phyloP scores from a whole-genome alignment of 2,113 vertebrate genomes.

The Alethe diademata region DNA sequence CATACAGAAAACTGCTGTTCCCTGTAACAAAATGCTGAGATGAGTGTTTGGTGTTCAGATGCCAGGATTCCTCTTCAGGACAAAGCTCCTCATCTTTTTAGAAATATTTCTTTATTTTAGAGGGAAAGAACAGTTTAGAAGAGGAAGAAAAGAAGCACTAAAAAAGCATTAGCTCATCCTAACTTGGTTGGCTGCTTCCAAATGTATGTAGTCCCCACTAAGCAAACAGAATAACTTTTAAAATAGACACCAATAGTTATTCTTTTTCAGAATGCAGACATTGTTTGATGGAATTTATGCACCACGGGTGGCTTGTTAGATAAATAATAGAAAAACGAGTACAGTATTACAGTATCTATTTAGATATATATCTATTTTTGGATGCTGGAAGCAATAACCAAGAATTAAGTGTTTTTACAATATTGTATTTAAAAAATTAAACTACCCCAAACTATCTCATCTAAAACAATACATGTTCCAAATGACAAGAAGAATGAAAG shows the following conservation, averaged over 20 bases:
- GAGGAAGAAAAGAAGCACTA: neutral
- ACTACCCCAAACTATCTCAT: neutral
- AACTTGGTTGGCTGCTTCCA: neutral
- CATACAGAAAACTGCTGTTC: neutral
- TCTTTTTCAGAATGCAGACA: neutral
- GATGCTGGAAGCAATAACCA: neutral
- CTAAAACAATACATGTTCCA: neutral
- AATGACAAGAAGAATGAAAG: neutral
- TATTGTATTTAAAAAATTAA: neutral
- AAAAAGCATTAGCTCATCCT: neutral
- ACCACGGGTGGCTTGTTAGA: neutral
- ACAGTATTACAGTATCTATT: neutral
- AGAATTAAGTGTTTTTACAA: neutral
- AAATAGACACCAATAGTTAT: neutral
- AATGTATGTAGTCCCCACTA: neutral
- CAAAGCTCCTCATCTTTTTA: neutral
- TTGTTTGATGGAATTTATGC: neutral
- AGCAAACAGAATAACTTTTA: neutral
- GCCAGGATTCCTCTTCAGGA: neutral
- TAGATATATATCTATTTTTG: neutral
- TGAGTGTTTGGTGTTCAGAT: neutral
- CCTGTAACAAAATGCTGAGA: neutral
- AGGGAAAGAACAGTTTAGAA: neutral
- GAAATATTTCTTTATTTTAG: neutral
- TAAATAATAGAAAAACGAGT: slow-evolving; percentile 5